Evolutionary conservation across 1,140 invertebrate genomes (phyloP).

Genomic region (Panulirus ornatus): DNA sequence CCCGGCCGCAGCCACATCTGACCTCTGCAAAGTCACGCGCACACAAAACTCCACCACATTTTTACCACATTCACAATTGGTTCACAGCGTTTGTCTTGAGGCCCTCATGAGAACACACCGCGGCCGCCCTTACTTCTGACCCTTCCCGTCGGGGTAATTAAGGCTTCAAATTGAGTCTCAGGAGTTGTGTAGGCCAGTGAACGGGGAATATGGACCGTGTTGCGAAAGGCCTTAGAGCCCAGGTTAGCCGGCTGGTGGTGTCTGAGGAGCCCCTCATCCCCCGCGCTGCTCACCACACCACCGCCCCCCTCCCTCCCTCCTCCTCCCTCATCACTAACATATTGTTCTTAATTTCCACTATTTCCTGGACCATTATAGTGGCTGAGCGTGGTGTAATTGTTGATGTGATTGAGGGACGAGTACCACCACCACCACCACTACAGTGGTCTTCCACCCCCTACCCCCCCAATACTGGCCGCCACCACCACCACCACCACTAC

Average conservation of each 20-base stretch:
- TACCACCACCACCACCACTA: not conserved
- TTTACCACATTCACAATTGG: slow-evolving; percentile 70
- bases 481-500: not conserved
- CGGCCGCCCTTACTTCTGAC: not conserved
- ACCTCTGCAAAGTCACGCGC: slow-evolving; percentile 70
- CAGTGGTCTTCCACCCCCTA: not conserved
- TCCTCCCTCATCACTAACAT: not conserved
- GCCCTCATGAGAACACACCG: slow-evolving; percentile 17
- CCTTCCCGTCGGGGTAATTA: slow-evolving; percentile 44
- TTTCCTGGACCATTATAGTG: no score
- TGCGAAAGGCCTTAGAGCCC: no score
- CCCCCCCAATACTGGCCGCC: not conserved
- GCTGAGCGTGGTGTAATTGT: no score
- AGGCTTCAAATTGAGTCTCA: slow-evolving; percentile 27
- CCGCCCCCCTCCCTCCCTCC: not conserved
- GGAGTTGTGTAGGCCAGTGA: not conserved
- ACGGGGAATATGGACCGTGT: no score
- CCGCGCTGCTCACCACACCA: slow-evolving; percentile 40
- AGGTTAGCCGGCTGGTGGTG: no score
- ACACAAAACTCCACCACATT: slow-evolving; percentile 64
- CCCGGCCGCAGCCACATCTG: slow-evolving; percentile 46
- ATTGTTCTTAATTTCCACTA: slow-evolving; percentile 1
- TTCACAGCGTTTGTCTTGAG: slow-evolving; percentile 64
- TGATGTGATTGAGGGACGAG: no score
- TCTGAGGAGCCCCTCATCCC: slow-evolving; percentile 41